A percentile compares a stretch with the other conserved stretches of the same genome.
Conservation (phyloP, 2,888 invertebrate species). For the Eubasilissa splendida region DNA sequence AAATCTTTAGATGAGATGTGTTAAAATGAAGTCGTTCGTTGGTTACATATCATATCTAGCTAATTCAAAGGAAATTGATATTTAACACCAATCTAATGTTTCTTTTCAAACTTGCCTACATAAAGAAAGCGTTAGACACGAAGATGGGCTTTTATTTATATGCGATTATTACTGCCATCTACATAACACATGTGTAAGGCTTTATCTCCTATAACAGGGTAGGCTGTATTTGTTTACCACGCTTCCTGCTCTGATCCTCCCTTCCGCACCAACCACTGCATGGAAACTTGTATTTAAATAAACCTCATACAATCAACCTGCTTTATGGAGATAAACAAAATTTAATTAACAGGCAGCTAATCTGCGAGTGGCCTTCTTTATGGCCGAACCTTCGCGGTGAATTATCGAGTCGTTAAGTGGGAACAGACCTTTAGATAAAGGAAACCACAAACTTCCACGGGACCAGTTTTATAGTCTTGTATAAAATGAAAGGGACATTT, state of each 20-base stretch:
- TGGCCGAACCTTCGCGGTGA: conserved; percentile 49
- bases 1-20: too few relatives aligned
- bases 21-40: too few relatives aligned
- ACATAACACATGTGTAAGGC: too few relatives aligned
- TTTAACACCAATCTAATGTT: too few relatives aligned
- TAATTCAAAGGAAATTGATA: too few relatives aligned
- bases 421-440: conserved; percentile 38
- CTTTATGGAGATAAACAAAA: conserved; percentile 57
- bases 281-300: conserved; percentile 25
- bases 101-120: too few relatives aligned
- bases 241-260: background rate
- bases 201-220: too few relatives aligned
- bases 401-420: conserved; percentile 52
- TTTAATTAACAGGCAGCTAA: conserved; percentile 57
- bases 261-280: background rate
- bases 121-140: too few relatives aligned
- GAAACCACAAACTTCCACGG: conserved; percentile 29
- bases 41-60: too few relatives aligned
- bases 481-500: conserved; percentile 28
- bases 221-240: too few relatives aligned
- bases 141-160: too few relatives aligned
- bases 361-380: conserved; percentile 36
- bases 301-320: conserved; percentile 40
- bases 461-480: conserved; percentile 40
- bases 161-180: too few relatives aligned